Evolutionary conservation across 1,140 invertebrate species (phyloP), one percentile per base, ranked within the genome.

Genomic region (Luehdorfia chinensis): DNA sequence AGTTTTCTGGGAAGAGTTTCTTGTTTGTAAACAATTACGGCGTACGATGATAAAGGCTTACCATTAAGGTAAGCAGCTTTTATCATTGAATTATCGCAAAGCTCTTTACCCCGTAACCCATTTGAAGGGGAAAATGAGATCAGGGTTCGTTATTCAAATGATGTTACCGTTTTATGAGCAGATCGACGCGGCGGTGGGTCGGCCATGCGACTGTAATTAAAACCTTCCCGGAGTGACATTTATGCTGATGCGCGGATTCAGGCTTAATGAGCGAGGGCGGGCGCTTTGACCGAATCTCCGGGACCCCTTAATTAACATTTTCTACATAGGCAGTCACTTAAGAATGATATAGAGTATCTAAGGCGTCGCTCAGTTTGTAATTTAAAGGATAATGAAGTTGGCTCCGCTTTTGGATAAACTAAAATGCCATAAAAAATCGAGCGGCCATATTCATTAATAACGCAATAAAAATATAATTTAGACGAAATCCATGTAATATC

Each of bases 281-380:
- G 58, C 64, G 47, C 73, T 80, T 80, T 81, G 74, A 73, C 67
- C 69, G 48, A 55, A 67, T 69, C 67, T 59, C 66, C 51, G 57
- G 59, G 61, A 59, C 55, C 66, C 64, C 65, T 77, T 78, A 78
- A 84, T 84, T 84, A 78, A 75, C 70, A 78, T 84, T 77, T 83
- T 55, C 56, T 52, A 56, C 46, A 49, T 34, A 50, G n/a, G n/a
- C n/a, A n/a, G n/a, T n/a, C n/a, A n/a, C n/a, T n/a, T n/a, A n/a
- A n/a, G n/a, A n/a, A n/a, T n/a, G n/a, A n/a, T n/a, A n/a, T n/a
- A n/a, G n/a, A n/a, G n/a, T 53, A 56, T 69, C 60, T 65, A 67
- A 67, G 50, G 54, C 31, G 30, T 36, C 18, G 18, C 18, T 36
- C 33, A 9, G 16, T 9, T 12, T 9, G 12, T 12, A 36, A 36